Evolutionary conservation across 2,888 invertebrate species (phyloP), one percentile per base, ranked within the genome.

Genomic region (Bruchidius siliquastri): DNA sequence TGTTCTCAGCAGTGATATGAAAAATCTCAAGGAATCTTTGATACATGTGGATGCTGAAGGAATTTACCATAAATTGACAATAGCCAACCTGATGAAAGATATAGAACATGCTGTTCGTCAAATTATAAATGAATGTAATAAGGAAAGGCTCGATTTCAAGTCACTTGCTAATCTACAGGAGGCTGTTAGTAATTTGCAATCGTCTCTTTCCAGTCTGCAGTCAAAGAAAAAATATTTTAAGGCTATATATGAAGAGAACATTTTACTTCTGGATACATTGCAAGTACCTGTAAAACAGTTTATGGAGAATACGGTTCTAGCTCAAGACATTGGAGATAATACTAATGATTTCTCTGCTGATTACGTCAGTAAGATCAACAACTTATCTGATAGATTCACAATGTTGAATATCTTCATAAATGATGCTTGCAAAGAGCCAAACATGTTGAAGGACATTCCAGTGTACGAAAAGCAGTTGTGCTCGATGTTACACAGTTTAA

Each of bases 281-380:
- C 69, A 69, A 21, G 71, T 74, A 72, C 77, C 80, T 10, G n/a
- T 77, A 20, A 68, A 67, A 20, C 77, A 77, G 67, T 68, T 81
- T 20, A 70, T 75, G 71, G 77, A 72, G n/a, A 82, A 82, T 72
- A 67, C 80, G 3, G 21, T 67, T 8, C 22, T 81, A 10, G 79
- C 77, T 22, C 73, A 75, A 71, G 81, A 79, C 10, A 79, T 81
- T 13, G 80, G 78, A 22, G 79, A 78, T 49, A 79, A 77, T 71
- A 76, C 79, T 10, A 77, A 75, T 69, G 81, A 82, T 71, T 80
- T 83, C 74, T 75, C 76, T 72, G 68, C 67, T 13, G 80, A 81
- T 22, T 80, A 80, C 72, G 73, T 75, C 20, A 71, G 70, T 20
- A 79, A 74, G 70, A 69, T 83, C 26, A 77, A 76, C 49, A 77